Conservation (phyloP, 2,888 invertebrate species). For the Eristalis arbustorum region DNA sequence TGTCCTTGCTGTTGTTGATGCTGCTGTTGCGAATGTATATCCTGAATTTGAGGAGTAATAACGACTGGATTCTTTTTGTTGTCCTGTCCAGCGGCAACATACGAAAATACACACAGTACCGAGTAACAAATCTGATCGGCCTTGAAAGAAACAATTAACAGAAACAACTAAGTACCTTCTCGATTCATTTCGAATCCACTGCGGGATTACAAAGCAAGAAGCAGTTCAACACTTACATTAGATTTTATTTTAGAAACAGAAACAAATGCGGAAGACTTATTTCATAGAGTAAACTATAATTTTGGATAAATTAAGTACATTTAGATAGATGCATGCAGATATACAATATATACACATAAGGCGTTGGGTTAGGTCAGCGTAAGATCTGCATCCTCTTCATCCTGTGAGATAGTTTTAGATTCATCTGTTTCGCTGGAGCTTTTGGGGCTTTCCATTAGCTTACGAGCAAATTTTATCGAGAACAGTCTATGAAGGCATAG, state of each 20-base stretch:
- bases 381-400: conserved; percentile 41
- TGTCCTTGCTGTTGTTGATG: conserved; percentile 66
- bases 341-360: conserved; percentile 36
- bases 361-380: conserved; percentile 38
- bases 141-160: conserved; percentile 81
- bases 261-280: conserved; percentile 55
- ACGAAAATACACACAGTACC: conserved; percentile 99
- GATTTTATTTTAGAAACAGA: conserved; percentile 52
- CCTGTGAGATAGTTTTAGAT: neutral
- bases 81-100: conserved; percentile 95
- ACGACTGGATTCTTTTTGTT: conserved; percentile 82
- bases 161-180: conserved; percentile 6
- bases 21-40: conserved; percentile 77
- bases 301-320: conserved; percentile 54
- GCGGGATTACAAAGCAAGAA: conserved; percentile 40
- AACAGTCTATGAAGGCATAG: conserved; percentile 87
- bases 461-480: conserved; percentile 83
- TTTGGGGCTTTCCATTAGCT: conserved; percentile 76
- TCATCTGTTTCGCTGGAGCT: conserved; percentile 71
- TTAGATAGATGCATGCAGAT: conserved; percentile 60
- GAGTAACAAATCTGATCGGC: conserved; percentile 99
- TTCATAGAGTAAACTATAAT: conserved; percentile 46
- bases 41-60: conserved; percentile 79
- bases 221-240: conserved; percentile 67
- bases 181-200: conserved; percentile 2